Conservation (phyloP, 2,888 invertebrate species). For the Pemphredon lugubris region DNA sequence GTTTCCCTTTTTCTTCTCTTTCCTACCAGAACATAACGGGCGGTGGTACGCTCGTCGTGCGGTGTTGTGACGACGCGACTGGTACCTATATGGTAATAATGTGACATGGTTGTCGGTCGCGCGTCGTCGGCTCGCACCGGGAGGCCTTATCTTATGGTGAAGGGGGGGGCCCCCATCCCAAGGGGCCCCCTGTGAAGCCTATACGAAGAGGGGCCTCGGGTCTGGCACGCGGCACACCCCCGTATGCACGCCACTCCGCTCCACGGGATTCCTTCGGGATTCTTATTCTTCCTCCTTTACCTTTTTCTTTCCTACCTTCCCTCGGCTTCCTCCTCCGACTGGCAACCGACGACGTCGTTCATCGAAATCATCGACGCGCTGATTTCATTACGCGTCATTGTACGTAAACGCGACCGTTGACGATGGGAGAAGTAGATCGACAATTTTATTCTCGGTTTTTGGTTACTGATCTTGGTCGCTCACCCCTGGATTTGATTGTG, state of each 20-base stretch:
- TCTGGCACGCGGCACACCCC: conserved; percentile 79
- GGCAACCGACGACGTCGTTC: conserved; percentile 22
- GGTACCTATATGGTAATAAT: conserved; percentile 79
- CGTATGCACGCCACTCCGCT: conserved; percentile 62
- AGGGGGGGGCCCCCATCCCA: conserved; percentile 69
- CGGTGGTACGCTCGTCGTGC: conserved; percentile 63
- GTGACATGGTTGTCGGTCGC: conserved; percentile 81
- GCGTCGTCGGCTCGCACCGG: conserved; percentile 79
- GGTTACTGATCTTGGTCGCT: too few species aligned
- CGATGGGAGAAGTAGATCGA: too few species aligned
- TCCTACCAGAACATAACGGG: conserved; percentile 51
- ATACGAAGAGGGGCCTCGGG: conserved; percentile 70
- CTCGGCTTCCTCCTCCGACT: neutral
- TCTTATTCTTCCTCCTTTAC: conserved; percentile 30
- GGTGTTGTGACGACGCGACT: conserved; percentile 78
- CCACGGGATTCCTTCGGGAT: conserved; percentile 67
- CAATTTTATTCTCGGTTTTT: too few species aligned
- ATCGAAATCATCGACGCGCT: conserved; percentile 46
- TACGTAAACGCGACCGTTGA: too few species aligned
- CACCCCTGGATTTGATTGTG: too few species aligned
- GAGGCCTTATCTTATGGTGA: conserved; percentile 77
- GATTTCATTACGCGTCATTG: conserved; percentile 52
- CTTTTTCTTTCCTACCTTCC: conserved; percentile 16
- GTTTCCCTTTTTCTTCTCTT: conserved; percentile 36
- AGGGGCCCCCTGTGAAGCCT: conserved; percentile 77